Evolutionary conservation across 2,888 invertebrate genomes (phyloP), one percentile per base, ranked within the genome.

Genomic region (Aromia moschata): DNA sequence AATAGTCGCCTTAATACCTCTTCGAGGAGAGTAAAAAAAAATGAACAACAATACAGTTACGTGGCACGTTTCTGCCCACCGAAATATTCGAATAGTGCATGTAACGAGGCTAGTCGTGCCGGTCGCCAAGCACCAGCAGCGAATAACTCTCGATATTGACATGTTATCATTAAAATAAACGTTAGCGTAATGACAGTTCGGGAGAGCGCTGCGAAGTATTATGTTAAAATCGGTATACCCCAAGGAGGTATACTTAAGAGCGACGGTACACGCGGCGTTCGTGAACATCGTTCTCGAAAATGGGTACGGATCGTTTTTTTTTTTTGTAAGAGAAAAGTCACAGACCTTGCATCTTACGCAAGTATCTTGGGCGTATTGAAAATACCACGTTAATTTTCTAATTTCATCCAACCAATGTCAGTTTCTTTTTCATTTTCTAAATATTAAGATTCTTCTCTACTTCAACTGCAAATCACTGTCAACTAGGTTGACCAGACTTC

Each of bases 1-100:
- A n/a, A 20, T 33, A 36, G 43, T 18, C 16, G 17, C n/a, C n/a
- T n/a, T n/a, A n/a, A n/a, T n/a, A n/a, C n/a, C n/a, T n/a, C 33
- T 30, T 18, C 31, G 11, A 53, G 31, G 52, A 41, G 31, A 18
- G 41, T 53, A 33, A 38, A 15, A 16, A 53, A 43, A 53, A 52
- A 41, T 41, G 43, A 53, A 33, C 36, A 53, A 43, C 41, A 53
- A 53, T 53, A 53, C 31, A 41, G 41, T 53, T 43, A 53, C 52
- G 18, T 40, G 31, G 41, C 52, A 43, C 52, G 49, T 49, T 44
- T 38, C 49, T 20, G 15, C 49, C 49, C 49, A 49, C 49, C 37
- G 20, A 49, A 38, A 38, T 49, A 38, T 49, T 49, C 25, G 37
- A 37, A 38, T 49, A 18, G 49, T 17, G 33, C 33, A 36, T 36